Conservation (phyloP, 37 sponge, comb jelly and placozoan genomes). For the Cliona cf. orientalis region DNA sequence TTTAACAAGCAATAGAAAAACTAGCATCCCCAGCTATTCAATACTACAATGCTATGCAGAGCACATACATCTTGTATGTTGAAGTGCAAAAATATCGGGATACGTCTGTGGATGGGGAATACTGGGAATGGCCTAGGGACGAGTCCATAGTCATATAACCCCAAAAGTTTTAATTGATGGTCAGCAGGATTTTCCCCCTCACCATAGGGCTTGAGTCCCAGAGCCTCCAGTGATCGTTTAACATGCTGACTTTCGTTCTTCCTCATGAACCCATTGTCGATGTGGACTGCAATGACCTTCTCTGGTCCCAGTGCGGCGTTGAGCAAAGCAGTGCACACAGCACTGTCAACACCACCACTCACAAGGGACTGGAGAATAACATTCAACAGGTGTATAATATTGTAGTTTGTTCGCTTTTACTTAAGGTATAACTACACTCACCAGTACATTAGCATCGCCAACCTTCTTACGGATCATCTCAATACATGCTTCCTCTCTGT, state of each 20-base stretch:
- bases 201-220: slow-evolving; percentile 80
- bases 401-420: too few relatives aligned
- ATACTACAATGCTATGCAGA: too few relatives aligned
- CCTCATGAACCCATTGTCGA: slow-evolving; percentile 95
- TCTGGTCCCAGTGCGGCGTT: slow-evolving; percentile 73
- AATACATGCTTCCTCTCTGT: slow-evolving; percentile 62
- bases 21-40: too few relatives aligned
- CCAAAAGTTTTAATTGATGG: too few relatives aligned
- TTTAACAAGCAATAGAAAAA: too few relatives aligned
- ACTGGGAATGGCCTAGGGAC: too few relatives aligned
- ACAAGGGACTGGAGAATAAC: slow-evolving; percentile 61
- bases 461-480: slow-evolving; percentile 65
- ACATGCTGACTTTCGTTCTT: slow-evolving; percentile 79
- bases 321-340: slow-evolving; percentile 90
- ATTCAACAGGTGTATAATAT: neutral
- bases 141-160: too few relatives aligned
- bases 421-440: too few relatives aligned
- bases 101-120: too few relatives aligned
- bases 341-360: slow-evolving; percentile 96
- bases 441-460: slow-evolving; percentile 76
- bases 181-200: neutral
- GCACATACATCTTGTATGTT: too few relatives aligned
- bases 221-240: slow-evolving; percentile 59
- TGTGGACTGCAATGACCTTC: slow-evolving; percentile 81
- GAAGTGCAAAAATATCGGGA: too few relatives aligned